Percentiles rank a stretch among this genome's conserved stretches.
These are phyloP conservation scores for Saccostrea glomerata DNA, from an alignment of 1,140 invertebrate genomes.

Conservation along the genomic window DNA sequence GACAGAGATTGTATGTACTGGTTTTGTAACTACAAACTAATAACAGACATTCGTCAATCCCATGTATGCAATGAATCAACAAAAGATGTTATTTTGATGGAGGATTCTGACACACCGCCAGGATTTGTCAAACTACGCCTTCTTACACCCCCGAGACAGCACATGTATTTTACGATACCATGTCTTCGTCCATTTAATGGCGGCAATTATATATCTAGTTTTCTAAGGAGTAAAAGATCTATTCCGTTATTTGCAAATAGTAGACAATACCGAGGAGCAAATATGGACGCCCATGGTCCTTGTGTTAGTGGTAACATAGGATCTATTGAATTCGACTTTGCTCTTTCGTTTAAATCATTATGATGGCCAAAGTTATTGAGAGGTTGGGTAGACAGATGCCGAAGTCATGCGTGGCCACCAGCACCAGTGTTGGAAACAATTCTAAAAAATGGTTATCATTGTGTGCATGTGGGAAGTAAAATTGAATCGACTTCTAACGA, in stretches of 20 bases:
- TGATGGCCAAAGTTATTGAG: background rate
- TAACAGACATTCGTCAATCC: background rate
- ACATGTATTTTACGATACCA: background rate
- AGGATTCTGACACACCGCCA: background rate
- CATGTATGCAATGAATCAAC: background rate
- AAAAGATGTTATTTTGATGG: background rate
- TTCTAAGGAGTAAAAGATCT: background rate
- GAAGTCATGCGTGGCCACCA: conserved; percentile 3
- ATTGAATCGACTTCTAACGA: background rate
- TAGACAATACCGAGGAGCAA: background rate
- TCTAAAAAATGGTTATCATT: too few relatives aligned
- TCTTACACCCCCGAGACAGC: background rate
- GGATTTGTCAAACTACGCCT: background rate
- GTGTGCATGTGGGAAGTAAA: background rate
- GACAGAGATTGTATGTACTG: background rate
- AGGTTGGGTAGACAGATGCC: background rate
- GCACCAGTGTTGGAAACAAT: background rate
- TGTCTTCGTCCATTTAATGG: background rate
- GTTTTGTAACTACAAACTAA: too few relatives aligned
- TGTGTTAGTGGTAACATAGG: background rate
- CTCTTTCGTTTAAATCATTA: background rate
- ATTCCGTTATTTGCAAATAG: background rate
- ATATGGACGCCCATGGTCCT: background rate
- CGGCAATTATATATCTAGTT: background rate
- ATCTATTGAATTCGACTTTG: background rate